phyloP scores from a whole-genome alignment of 2,888 invertebrate species.

The Xanthia icteritia region DNA sequence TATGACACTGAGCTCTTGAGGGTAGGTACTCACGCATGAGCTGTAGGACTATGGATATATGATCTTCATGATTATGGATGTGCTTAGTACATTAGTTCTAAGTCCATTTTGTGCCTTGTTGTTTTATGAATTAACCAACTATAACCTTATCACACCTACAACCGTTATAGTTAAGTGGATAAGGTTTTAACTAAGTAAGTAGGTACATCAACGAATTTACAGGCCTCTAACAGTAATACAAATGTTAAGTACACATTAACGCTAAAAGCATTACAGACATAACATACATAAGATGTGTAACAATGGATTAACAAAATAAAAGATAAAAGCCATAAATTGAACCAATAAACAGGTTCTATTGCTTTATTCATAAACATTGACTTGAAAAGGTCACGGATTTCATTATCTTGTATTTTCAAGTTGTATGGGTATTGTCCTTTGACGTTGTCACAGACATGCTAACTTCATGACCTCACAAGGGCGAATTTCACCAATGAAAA shows the following conservation, averaged over 20 bases:
- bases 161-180: constrained; percentile 3
- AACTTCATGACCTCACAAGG: constrained; percentile 10
- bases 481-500: background rate
- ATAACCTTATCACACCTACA: background rate
- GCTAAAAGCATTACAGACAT: constrained; percentile 17
- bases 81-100: background rate
- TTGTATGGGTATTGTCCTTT: constrained; percentile 17
- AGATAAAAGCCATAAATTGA: constrained; percentile 17
- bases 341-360: constrained; percentile 17
- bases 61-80: background rate
- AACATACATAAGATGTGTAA: constrained; percentile 13
- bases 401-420: constrained; percentile 7
- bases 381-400: constrained; percentile 37
- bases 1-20: no score
- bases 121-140: background rate
- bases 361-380: constrained; percentile 27
- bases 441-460: constrained; percentile 17
- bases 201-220: constrained; percentile 4
- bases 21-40: background rate
- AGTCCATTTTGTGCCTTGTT: background rate
- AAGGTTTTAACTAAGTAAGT: background rate
- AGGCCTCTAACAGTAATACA: constrained; percentile 13
- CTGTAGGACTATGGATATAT: background rate
- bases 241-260: constrained; percentile 13
- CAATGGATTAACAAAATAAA: constrained; percentile 23